Conservation (phyloP, 2,888 invertebrate species). For the Andrena fulva region DNA sequence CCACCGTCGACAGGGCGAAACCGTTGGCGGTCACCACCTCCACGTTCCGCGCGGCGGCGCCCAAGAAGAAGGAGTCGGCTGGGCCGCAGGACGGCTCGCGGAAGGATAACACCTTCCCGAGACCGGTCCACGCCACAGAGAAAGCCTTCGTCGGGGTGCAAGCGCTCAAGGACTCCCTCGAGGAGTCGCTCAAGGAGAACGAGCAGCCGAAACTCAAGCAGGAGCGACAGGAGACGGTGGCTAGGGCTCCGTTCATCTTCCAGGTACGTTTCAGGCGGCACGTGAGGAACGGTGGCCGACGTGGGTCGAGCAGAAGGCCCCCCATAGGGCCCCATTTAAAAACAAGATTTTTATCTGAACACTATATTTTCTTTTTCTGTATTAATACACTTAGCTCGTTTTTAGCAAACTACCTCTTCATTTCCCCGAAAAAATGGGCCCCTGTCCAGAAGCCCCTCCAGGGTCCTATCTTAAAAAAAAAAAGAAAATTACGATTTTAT, state of each 20-base stretch:
- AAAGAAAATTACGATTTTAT: no score
- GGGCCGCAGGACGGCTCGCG: slow-evolving; percentile 57
- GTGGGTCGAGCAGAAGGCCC: no score
- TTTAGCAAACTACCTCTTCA: no score
- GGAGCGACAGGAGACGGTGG: slow-evolving; percentile 9
- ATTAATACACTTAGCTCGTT: neutral
- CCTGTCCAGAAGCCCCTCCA: no score
- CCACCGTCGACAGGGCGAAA: slow-evolving; percentile 51
- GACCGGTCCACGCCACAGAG: slow-evolving; percentile 58
- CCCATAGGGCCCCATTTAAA: no score
- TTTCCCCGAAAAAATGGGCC: no score
- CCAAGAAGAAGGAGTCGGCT: slow-evolving; percentile 32
- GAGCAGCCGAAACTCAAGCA: slow-evolving; percentile 45
- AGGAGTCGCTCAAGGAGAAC: slow-evolving; percentile 65
- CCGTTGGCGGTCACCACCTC: slow-evolving; percentile 83
- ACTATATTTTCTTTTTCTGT: no score
- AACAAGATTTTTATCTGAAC: no score
- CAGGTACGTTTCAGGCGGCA: slow-evolving; percentile 64
- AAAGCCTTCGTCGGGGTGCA: slow-evolving; percentile 59
- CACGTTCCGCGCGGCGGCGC: slow-evolving; percentile 75
- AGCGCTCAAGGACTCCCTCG: slow-evolving; percentile 52
- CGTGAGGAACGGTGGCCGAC: no score
- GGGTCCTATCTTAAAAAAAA: no score
- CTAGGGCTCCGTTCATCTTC: slow-evolving; percentile 64
- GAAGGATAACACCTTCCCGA: slow-evolving; percentile 67